phyloP scores from a whole-genome alignment of 2,797 vertebrate species.

The Centroberyx gerrardi region DNA sequence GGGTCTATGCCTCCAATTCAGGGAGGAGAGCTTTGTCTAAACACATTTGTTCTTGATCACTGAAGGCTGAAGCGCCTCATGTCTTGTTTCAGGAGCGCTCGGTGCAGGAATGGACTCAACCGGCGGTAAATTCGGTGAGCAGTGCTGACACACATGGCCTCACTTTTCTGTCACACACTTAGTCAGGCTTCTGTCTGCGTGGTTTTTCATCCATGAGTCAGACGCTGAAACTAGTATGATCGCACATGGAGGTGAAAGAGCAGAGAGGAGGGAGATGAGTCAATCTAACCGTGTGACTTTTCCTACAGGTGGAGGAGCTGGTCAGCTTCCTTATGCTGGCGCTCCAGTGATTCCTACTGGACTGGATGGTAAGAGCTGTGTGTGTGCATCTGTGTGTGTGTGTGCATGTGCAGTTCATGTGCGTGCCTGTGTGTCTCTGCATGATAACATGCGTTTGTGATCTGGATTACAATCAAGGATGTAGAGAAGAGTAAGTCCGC shows the following conservation, averaged over 20 bases:
- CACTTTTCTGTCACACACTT: conserved; percentile 23
- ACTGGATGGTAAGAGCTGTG: conserved; percentile 78
- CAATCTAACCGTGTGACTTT: conserved; percentile 3
- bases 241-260: not conserved
- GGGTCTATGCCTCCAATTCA: not conserved
- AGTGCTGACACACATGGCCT: not conserved
- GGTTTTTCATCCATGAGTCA: conserved; percentile 44
- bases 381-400: conserved; percentile 12
- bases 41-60: not conserved
- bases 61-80: conserved; percentile 4
- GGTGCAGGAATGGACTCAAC: conserved; percentile 74
- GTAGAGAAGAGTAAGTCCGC: no score
- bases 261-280: conserved; percentile 11
- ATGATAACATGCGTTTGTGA: not conserved
- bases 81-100: conserved; percentile 69
- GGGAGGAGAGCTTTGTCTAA: not conserved
- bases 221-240: not conserved
- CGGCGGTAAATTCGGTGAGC: conserved; percentile 80
- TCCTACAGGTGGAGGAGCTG: conserved; percentile 65
- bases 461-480: not conserved
- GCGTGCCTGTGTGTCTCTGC: conserved; percentile 3
- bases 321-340: conserved; percentile 78
- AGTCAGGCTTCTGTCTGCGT: conserved; percentile 28
- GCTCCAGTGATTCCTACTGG: conserved; percentile 78
- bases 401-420: not conserved